A percentile compares a stretch with the other conserved stretches of the same genome.
Conservation (phyloP, 2,888 invertebrate species). For the Sthenelais limicola region DNA sequence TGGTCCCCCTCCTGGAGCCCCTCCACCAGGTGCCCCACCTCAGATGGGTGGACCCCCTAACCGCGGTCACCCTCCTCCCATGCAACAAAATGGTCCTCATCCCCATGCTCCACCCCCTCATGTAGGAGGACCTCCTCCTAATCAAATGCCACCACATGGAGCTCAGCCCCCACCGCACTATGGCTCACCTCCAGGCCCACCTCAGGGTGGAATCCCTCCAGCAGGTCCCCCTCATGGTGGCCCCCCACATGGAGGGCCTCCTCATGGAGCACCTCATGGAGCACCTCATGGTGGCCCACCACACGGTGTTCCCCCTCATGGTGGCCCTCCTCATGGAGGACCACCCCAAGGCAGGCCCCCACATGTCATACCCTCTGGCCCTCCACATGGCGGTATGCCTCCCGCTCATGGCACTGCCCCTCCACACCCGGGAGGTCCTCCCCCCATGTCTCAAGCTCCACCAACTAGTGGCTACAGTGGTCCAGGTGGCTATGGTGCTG, state of each 20-base stretch:
- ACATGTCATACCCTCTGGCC: not conserved
- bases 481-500: conserved; percentile 35
- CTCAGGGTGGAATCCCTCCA: not conserved
- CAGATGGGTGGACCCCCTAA: conserved; percentile 29
- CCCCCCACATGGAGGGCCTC: not conserved
- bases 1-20: no score
- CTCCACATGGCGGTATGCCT: conserved; percentile 7
- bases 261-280: not conserved
- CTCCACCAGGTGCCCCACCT: conserved; percentile 10
- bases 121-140: conserved; percentile 3
- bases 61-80: conserved; percentile 22
- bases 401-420: not conserved
- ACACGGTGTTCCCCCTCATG: not conserved
- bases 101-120: conserved; percentile 5
- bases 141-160: not conserved
- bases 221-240: not conserved
- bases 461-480: not conserved
- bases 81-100: not conserved
- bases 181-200: not conserved
- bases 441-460: conserved; percentile 15
- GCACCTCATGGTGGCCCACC: not conserved
- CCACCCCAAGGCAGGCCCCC: not conserved
- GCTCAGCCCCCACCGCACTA: not conserved
- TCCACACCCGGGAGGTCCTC: conserved; percentile 7
- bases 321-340: not conserved